Conservation (phyloP, 1,140 invertebrate genomes). For the Cataglyphis hispanica region DNA sequence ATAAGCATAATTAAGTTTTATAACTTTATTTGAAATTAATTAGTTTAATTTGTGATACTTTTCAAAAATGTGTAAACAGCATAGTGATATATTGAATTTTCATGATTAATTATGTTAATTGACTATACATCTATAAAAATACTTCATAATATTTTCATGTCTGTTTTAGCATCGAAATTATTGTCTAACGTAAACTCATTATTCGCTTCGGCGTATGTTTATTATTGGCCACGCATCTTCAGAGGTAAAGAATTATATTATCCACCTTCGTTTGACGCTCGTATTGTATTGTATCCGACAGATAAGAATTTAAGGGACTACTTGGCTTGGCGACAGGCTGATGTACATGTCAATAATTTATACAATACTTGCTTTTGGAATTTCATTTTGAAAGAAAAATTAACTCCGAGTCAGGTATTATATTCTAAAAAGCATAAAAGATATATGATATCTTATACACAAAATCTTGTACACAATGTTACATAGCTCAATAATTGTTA, state of each 20-base stretch:
- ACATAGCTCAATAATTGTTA: too few species aligned
- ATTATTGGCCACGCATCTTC: constrained; percentile 95
- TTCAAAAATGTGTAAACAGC: background rate
- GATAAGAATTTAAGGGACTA: constrained; percentile 96
- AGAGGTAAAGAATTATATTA: constrained; percentile 90
- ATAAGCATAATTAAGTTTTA: too few species aligned
- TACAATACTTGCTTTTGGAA: constrained; percentile 99
- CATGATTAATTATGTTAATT: background rate
- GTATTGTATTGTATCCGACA: constrained; percentile 95
- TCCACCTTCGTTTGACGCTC: constrained; percentile 96
- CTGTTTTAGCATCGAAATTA: constrained; percentile 90
- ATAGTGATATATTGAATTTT: background rate
- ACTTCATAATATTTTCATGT: constrained; percentile 25
- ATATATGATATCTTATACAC: background rate
- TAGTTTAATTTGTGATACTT: background rate
- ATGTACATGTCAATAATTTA: constrained; percentile 99
- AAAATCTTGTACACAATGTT: constrained; percentile 13
- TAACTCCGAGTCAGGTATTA: constrained; percentile 90
- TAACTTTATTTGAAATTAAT: too few species aligned
- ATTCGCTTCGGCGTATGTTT: constrained; percentile 96
- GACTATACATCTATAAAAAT: background rate
- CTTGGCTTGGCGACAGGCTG: constrained; percentile 98
- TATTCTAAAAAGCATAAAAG: too few species aligned
- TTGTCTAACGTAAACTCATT: constrained; percentile 94
- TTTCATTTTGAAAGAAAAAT: constrained; percentile 92